These are phyloP conservation scores for Cyclophora punctaria DNA, from an alignment of 2,888 invertebrate genomes.

Conservation along the genomic window DNA sequence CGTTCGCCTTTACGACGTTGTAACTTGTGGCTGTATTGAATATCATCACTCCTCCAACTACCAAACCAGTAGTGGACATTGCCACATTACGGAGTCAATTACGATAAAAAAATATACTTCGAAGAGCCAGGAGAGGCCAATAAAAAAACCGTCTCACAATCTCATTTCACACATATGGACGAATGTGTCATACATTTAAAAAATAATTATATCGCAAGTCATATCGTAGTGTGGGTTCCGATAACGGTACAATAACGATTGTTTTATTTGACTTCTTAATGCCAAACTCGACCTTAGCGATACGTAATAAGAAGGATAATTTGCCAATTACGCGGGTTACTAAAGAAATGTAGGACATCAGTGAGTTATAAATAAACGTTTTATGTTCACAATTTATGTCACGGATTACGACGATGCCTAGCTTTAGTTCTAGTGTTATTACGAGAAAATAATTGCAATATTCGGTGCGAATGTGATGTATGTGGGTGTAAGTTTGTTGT, in stretches of 20 bases:
- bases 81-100: neutral
- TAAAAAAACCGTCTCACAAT: too few relatives aligned
- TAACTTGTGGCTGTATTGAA: constrained; percentile 26
- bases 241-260: constrained; percentile 50
- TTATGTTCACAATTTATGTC: too few relatives aligned
- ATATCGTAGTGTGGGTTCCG: constrained; percentile 31
- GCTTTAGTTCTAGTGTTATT: too few relatives aligned
- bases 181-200: constrained; percentile 48
- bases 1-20: constrained; percentile 25
- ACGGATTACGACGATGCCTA: too few relatives aligned
- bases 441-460: neutral
- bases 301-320: constrained; percentile 15
- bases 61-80: constrained; percentile 1
- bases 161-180: constrained; percentile 13
- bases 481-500: constrained; percentile 10
- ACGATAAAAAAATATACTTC: too few relatives aligned
- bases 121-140: too few relatives aligned
- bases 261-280: constrained; percentile 22
- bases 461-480: constrained; percentile 3
- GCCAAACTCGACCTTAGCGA: constrained; percentile 19
- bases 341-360: too few relatives aligned
- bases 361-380: too few relatives aligned
- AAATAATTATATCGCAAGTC: constrained; percentile 28
- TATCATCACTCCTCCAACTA: constrained; percentile 17
- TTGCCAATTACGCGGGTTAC: too few relatives aligned